phyloP scores from a whole-genome alignment of 2,797 vertebrate genomes.

The Cirrhinus mrigala region DNA sequence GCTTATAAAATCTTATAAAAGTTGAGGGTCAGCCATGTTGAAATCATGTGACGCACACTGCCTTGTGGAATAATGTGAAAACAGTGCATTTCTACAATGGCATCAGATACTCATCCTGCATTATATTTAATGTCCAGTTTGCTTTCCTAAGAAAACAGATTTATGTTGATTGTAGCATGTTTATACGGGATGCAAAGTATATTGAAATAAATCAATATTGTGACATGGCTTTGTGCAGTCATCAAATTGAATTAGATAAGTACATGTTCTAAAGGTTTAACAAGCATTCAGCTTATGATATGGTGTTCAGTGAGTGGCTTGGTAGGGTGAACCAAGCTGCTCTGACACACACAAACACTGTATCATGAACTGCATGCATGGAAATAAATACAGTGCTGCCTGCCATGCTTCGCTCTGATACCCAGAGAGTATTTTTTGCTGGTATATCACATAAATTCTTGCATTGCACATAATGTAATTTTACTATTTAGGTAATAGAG shows the following conservation, averaged over 20 bases:
- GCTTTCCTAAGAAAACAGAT: not conserved
- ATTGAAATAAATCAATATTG: not conserved
- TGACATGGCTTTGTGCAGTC: not conserved
- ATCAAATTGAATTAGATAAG: not conserved
- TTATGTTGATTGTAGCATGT: not conserved
- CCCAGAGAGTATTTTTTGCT: not conserved
- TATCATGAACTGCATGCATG: not conserved
- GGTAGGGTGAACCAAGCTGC: no score
- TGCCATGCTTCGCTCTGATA: no score
- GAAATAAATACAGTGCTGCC: not conserved
- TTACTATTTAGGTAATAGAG: not conserved
- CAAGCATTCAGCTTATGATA: not conserved
- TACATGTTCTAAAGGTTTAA: not conserved
- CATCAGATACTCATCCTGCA: not conserved
- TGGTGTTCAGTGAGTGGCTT: not conserved
- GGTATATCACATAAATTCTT: not conserved
- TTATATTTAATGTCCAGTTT: not conserved
- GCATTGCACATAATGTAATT: not conserved
- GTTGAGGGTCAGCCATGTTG: not conserved
- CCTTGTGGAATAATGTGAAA: not conserved
- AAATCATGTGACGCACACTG: no score
- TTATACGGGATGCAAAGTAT: not conserved
- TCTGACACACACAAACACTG: not conserved
- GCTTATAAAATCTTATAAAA: not conserved
- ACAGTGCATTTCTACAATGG: not conserved